Evolutionary conservation across 2,888 invertebrate species (phyloP).

Genomic region (Baccha elongata): DNA sequence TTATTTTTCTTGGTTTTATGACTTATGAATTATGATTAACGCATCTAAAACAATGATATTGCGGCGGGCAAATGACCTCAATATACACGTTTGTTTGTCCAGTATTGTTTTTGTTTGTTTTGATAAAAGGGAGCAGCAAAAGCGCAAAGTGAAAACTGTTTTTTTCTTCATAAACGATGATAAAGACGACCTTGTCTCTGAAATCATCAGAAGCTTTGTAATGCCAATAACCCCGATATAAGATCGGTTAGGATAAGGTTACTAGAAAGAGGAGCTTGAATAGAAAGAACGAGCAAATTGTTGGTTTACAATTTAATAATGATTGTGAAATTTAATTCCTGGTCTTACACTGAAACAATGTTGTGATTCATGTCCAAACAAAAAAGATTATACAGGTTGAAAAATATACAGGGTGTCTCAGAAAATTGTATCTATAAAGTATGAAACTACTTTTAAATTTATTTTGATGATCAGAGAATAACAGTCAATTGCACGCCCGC

Average conservation of each 20-base stretch:
- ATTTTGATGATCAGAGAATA: too few species aligned
- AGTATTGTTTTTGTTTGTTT: conserved; percentile 3
- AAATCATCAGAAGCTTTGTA: conserved; percentile 39
- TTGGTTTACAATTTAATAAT: conserved; percentile 25
- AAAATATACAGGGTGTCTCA: too few species aligned
- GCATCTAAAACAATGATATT: conserved; percentile 61
- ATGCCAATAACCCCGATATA: conserved; percentile 49
- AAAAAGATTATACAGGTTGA: too few species aligned
- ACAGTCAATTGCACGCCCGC: too few species aligned
- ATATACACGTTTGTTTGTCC: not conserved
- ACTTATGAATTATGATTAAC: conserved; percentile 62
- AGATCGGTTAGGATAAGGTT: conserved; percentile 28
- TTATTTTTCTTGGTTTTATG: not conserved
- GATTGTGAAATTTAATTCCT: conserved; percentile 42
- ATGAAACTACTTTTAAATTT: too few species aligned
- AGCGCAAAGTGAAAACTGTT: conserved; percentile 17
- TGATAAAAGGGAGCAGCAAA: conserved; percentile 21
- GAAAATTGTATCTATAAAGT: too few species aligned
- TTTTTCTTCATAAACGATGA: conserved; percentile 21
- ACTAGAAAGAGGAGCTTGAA: not conserved
- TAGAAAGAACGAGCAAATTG: conserved; percentile 34
- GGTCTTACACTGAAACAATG: conserved; percentile 1
- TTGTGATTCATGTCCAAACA: too few species aligned
- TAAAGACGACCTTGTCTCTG: conserved; percentile 48
- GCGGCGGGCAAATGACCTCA: conserved; percentile 53